Base-by-base conservation (phyloP, 2,113 vertebrate species). In the Oncorhynchus masou region DNA sequence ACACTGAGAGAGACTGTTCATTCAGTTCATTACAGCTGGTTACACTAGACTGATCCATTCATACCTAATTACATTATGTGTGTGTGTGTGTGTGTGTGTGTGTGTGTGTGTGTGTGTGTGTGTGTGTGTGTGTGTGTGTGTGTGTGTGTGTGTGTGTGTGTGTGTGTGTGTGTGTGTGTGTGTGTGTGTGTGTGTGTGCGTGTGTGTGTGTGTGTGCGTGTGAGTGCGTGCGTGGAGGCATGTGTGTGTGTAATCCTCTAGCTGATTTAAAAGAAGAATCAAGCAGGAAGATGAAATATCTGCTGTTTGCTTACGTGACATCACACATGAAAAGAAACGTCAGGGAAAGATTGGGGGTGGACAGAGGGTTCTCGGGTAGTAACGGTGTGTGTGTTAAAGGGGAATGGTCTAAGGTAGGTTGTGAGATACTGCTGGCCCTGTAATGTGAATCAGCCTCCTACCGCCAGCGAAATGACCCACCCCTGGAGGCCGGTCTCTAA, bases 401-500 rank as follows among this genome's bases (percentile, higher is more conserved):
- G 7, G 39, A 39, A 45, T 45, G 39, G 11, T 74, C 68, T 66
- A 78, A 80, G 80, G 48, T 24, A 7, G 51, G 59, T 16, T 16
- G 59, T 62, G n/a, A 62, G 59, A 62, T 3, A 62, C 7, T 3
- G n/a, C 66, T 48, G 59, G 70, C 70, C 60, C 34, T 60, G 76
- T 62, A 24, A 86, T 83, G 86, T 90, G 79, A 71, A 85, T 89
- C 79, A 84, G 71, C 83, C 79, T 79, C 90, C 90, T 83, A 87
- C 86, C 5, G 80, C 83, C 79, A 83, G 87, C 75, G 90, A 92
- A 94, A 90, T 86, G 89, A 87, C 85, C 85, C 77, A 74, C 73
- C 83, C 80, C 39, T 0, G 79, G 88, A 86, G 51, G 4, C 15
- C 51, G 15, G 15, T 1, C 15, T 54, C 51, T 88, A 86, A 88